Conservation (phyloP, 2,113 vertebrate species). For the Clarias gariepinus region DNA sequence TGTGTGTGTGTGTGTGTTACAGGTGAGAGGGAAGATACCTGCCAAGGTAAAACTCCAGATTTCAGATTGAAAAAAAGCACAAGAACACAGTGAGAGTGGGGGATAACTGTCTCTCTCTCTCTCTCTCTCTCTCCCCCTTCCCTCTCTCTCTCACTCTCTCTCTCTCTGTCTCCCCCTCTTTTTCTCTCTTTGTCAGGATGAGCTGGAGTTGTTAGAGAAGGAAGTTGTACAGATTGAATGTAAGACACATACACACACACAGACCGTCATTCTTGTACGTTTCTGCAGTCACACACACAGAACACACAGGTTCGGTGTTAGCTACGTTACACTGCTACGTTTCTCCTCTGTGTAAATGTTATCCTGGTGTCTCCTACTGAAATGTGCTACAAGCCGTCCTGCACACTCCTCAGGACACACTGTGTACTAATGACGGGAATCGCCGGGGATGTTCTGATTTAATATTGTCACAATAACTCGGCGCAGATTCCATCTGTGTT, state of each 20-base stretch:
- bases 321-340: too few relatives aligned
- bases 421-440: too few relatives aligned
- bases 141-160: too few relatives aligned
- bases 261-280: background rate
- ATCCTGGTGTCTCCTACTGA: too few relatives aligned
- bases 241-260: slow-evolving; percentile 40
- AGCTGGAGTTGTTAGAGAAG: slow-evolving; percentile 86
- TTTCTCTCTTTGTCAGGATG: slow-evolving; percentile 70
- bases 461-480: too few relatives aligned
- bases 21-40: slow-evolving; percentile 64
- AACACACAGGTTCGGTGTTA: too few relatives aligned
- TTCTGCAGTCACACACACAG: background rate
- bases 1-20: slow-evolving; percentile 39
- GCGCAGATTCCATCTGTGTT: too few relatives aligned
- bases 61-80: background rate
- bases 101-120: background rate
- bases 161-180: too few relatives aligned
- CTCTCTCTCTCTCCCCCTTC: background rate
- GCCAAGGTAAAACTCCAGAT: slow-evolving; percentile 63
- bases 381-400: too few relatives aligned
- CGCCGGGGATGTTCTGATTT: too few relatives aligned
- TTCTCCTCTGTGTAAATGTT: too few relatives aligned
- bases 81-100: background rate
- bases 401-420: too few relatives aligned
- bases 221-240: slow-evolving; percentile 87